Percentiles rank a stretch among this genome's conserved stretches.
Evolutionary conservation across 2,113 vertebrate genomes (phyloP).

Genomic region (Halichoerus grypus): DNA sequence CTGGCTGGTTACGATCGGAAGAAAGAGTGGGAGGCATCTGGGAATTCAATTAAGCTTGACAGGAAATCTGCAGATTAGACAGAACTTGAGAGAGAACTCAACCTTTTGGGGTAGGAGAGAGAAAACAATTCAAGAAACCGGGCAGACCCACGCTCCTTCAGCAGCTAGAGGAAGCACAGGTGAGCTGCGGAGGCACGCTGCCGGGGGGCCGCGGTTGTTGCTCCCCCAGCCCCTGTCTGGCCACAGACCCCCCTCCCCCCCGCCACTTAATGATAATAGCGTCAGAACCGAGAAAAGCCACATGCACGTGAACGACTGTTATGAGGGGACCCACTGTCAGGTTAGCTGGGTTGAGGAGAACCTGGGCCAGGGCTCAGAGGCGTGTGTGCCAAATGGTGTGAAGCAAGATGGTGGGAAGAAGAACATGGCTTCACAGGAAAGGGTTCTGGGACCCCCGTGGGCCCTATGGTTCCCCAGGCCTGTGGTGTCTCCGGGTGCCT

Average conservation of each 20-base stretch:
- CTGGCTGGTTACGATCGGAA: rapidly evolving
- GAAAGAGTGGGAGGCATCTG: not conserved
- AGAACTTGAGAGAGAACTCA: too few species aligned
- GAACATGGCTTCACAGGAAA: rapidly evolving
- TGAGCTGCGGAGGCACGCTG: not conserved
- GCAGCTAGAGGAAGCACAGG: rapidly evolving
- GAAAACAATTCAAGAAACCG: not conserved
- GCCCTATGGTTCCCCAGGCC: rapidly evolving
- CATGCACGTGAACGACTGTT: rapidly evolving
- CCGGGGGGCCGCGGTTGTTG: not conserved
- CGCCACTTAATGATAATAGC: rapidly evolving
- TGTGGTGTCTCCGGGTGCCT: rapidly evolving
- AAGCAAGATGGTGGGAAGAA: not conserved
- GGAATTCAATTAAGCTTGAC: not conserved
- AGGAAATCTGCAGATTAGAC: not conserved
- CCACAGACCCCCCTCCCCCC: too few species aligned
- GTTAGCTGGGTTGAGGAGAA: rapidly evolving
- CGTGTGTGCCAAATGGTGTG: too few species aligned
- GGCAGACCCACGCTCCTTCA: not conserved
- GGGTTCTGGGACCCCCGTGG: not conserved
- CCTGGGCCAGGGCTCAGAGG: too few species aligned
- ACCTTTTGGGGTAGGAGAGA: not conserved
- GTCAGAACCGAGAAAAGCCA: not conserved
- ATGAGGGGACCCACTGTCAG: rapidly evolving
- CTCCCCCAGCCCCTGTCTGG: not conserved